phyloP scores from a whole-genome alignment of 2,113 vertebrate genomes.

The Amphiprion ocellaris region DNA sequence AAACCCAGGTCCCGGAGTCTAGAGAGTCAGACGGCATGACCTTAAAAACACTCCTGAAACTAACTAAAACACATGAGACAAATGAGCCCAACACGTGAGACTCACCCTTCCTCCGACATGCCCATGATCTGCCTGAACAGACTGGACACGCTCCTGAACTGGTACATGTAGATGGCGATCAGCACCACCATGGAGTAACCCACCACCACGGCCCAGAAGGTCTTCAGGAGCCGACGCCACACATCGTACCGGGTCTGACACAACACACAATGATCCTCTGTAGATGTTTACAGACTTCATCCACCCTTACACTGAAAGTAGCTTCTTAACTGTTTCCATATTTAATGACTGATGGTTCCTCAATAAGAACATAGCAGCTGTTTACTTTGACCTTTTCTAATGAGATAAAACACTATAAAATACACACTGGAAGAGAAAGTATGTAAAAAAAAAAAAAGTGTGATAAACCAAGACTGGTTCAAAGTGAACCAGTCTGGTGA shows the following conservation, averaged over 20 bases:
- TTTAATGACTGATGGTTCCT: neutral
- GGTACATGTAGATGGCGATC: conserved; percentile 84
- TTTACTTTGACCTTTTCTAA: no score
- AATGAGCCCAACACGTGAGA: neutral
- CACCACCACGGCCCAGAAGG: conserved; percentile 84
- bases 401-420: no score
- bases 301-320: neutral
- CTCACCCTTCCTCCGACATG: conserved; percentile 87
- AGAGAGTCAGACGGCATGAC: neutral
- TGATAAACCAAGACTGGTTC: no score
- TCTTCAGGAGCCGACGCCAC: conserved; percentile 83
- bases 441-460: no score
- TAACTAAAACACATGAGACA: neutral
- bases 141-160: conserved; percentile 85
- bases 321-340: neutral
- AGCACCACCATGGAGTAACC: conserved; percentile 86
- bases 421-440: no score
- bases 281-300: neutral
- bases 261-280: neutral
- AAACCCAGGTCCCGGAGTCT: conserved; percentile 85
- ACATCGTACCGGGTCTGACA: conserved; percentile 74
- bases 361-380: no score
- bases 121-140: conserved; percentile 84
- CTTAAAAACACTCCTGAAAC: neutral
- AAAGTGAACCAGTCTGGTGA: no score